Conservation (phyloP, 2,797 vertebrate species). For the Sebastes oblongus region DNA sequence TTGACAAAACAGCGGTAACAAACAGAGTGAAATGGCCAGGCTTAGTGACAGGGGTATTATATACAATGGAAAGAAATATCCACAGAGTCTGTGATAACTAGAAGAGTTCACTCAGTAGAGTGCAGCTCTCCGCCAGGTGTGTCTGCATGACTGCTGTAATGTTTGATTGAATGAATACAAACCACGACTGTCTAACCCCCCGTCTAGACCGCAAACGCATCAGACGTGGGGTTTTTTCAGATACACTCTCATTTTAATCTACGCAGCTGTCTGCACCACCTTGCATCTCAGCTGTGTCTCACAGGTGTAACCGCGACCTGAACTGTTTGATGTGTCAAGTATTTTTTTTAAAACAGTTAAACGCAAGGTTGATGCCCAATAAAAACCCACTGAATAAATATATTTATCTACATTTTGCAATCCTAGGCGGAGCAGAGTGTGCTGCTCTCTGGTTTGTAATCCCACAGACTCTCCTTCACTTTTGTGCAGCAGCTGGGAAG, state of each 20-base stretch:
- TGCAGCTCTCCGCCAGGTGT: not conserved
- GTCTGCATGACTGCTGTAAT: not conserved
- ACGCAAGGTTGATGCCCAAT: not conserved
- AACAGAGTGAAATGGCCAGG: conserved; percentile 45
- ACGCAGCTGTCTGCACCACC: not conserved
- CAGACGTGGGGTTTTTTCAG: not conserved
- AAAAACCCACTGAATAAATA: not conserved
- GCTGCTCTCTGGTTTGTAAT: not conserved
- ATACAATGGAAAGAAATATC: conserved; percentile 51
- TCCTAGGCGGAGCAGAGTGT: not conserved
- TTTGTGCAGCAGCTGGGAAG: too few relatives aligned
- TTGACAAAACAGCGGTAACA: conserved; percentile 67
- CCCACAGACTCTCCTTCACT: not conserved
- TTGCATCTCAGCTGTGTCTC: not conserved
- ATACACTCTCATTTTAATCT: too few relatives aligned
- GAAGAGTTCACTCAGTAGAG: not conserved
- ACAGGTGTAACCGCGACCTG: not conserved
- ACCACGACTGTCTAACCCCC: not conserved
- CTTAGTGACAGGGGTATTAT: conserved; percentile 48
- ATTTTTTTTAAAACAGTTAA: too few relatives aligned
- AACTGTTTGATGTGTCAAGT: not conserved
- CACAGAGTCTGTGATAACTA: conserved; percentile 31
- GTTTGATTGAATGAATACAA: not conserved
- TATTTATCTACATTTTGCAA: not conserved
- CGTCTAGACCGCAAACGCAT: not conserved